A percentile compares a stretch with the other conserved stretches of the same genome.
Evolutionary conservation across 1,140 invertebrate species (phyloP).

Genomic region (Wasmannia auropunctata): DNA sequence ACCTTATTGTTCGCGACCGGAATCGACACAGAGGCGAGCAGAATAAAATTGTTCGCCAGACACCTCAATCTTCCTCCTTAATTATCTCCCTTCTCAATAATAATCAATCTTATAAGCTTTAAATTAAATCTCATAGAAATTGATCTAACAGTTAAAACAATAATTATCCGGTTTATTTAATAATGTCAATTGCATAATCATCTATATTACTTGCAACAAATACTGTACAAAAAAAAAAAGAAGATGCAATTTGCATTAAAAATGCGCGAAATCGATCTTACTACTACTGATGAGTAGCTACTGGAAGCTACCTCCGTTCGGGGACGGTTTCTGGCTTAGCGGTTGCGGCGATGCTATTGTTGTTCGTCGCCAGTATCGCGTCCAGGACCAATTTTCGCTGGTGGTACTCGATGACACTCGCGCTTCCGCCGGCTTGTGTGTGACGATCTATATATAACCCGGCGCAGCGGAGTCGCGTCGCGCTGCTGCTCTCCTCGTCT

Average conservation of each 20-base stretch:
- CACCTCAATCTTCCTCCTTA: background rate
- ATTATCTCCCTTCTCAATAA: constrained; percentile 6
- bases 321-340: constrained; percentile 45
- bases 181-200: constrained; percentile 68
- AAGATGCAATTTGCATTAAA: constrained; percentile 67
- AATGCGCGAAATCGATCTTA: constrained; percentile 56
- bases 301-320: constrained; percentile 64
- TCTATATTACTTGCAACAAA: constrained; percentile 80
- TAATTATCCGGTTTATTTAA: constrained; percentile 64
- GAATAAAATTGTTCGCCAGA: constrained; percentile 2
- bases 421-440: constrained; percentile 71
- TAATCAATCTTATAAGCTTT: constrained; percentile 29
- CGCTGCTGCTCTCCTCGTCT: constrained; percentile 48
- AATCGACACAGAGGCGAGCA: constrained; percentile 27
- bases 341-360: constrained; percentile 68
- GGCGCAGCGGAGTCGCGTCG: constrained; percentile 64
- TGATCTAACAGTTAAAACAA: constrained; percentile 64
- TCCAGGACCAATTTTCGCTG: constrained; percentile 80
- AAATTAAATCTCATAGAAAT: constrained; percentile 62
- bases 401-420: constrained; percentile 73
- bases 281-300: constrained; percentile 28
- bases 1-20: constrained; percentile 12
- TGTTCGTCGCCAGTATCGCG: constrained; percentile 66
- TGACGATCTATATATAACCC: no score
- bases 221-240: constrained; percentile 82